Evolutionary conservation across 2,113 vertebrate species (phyloP), one percentile per base, ranked within the genome.

Genomic region (Bothrops jararaca): DNA sequence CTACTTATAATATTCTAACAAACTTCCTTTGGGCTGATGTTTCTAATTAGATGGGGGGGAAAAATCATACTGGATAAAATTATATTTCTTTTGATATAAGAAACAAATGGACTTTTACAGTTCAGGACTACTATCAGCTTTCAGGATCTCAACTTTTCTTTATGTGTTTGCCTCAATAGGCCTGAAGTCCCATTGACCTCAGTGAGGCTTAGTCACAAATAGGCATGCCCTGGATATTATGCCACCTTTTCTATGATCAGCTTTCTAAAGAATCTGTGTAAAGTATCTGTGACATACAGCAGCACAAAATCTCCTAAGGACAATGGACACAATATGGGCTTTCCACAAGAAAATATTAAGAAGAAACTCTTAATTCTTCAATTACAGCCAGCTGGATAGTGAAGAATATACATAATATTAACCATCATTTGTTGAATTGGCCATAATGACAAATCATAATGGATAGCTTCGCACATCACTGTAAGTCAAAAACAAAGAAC

Each of bases 21-120:
- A 58, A 93, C 92, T 85, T 56, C 85, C 90, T 26, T 22, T 52
- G 58, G 91, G 86, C 91, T 97, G 94, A 56, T 96, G 95, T 88
- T 90, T 96, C 90, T 74, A 50, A 58, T 93, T 96, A 93, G 88
- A 90, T 11, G 48, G 42, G 86, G 24, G 2, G 2, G 12, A 86
- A 86, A 48, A 48, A 24, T 50, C 45, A 24, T 86, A 48, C 8
- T 5, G 42, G 29, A 48, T 86, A 86, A 45, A 48, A 45, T 50
- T 86, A 58, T 80, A 93, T 95, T 48, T 53, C 91, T 90, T 90
- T 88, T 85, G 54, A 57, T 86, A 95, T 94, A 56, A 88, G 86
- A 34, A 34, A 23, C 54, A 42, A 91, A 92, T 94, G 42, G 90
- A 92, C 22, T 80, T 24, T 58, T 90, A 89, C 80, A 57, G 88